Percentiles rank a stretch among this genome's conserved stretches.
These are phyloP conservation scores for Brenthis hecate DNA, from an alignment of 2,888 invertebrate species.

Conservation along the genomic window DNA sequence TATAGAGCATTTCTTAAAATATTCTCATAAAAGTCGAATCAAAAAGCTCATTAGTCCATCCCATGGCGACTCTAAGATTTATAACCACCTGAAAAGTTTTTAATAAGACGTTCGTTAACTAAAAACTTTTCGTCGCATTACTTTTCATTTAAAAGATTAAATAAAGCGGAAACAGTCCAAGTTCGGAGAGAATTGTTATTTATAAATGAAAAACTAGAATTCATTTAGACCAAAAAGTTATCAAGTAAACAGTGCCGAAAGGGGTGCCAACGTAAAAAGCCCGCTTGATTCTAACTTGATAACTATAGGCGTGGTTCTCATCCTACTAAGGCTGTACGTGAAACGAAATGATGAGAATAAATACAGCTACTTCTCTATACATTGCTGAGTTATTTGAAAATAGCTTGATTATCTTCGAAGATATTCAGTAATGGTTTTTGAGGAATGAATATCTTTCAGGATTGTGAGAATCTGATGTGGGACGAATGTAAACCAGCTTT, in stretches of 20 bases:
- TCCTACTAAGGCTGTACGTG: constrained; percentile 44
- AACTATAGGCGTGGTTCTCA: constrained; percentile 33
- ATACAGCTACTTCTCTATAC: neutral
- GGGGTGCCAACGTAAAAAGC: constrained; percentile 43
- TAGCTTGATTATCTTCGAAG: no score
- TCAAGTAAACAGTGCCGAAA: constrained; percentile 46
- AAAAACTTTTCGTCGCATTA: constrained; percentile 21
- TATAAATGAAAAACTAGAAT: constrained; percentile 45
- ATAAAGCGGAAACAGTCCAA: constrained; percentile 20
- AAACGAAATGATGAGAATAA: constrained; percentile 38
- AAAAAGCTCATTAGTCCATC: no score
- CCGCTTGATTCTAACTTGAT: constrained; percentile 37
- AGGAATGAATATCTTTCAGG: neutral
- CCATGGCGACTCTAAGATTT: neutral
- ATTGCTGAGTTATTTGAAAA: neutral
- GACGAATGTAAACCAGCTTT: constrained; percentile 66
- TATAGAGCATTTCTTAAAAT: no score
- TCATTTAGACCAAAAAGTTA: constrained; percentile 46
- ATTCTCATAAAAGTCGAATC: no score
- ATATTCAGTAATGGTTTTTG: neutral
- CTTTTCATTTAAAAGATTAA: constrained; percentile 37
- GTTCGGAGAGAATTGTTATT: constrained; percentile 38
- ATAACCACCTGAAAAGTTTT: neutral
- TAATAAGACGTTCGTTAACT: constrained; percentile 12
- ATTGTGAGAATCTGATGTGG: constrained; percentile 16